Percentiles rank a stretch among this genome's conserved stretches.
Conservation (phyloP, 2,113 vertebrate species). For the Ceyx cyanopectus region DNA sequence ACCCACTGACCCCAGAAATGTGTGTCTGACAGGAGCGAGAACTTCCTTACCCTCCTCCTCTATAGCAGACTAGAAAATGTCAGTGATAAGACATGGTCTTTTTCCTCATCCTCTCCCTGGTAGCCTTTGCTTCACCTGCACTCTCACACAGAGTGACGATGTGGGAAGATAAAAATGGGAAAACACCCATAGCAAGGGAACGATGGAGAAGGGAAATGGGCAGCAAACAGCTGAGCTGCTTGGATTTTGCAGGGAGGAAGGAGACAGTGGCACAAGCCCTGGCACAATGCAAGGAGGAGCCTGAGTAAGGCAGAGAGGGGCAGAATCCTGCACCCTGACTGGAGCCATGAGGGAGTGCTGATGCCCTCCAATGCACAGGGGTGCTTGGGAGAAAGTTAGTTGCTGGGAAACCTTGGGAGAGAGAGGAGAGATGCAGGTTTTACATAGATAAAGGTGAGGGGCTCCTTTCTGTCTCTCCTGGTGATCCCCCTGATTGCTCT, state of each 20-base stretch:
- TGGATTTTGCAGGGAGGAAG: neutral
- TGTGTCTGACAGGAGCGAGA: neutral
- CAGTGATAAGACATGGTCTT: neutral
- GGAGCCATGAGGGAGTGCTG: neutral
- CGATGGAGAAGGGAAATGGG: neutral
- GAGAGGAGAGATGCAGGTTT: neutral
- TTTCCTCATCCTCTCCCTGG: neutral
- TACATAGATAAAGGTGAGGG: neutral
- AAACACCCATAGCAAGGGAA: neutral
- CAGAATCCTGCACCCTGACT: neutral
- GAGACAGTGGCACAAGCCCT: neutral
- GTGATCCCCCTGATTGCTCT: neutral
- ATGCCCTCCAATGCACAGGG: neutral
- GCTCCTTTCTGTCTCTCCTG: accelerated
- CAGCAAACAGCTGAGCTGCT: neutral
- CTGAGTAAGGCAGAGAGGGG: neutral
- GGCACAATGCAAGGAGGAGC: neutral
- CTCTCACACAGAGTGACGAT: accelerated
- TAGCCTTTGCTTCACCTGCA: neutral
- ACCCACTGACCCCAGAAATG: neutral
- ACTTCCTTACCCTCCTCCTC: neutral
- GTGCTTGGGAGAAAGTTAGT: accelerated
- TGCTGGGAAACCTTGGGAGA: neutral
- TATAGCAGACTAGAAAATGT: neutral
- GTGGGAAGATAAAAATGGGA: neutral